Percentiles rank a stretch among this genome's conserved stretches.
These are phyloP conservation scores for Calephelis nemesis DNA, from an alignment of 1,140 invertebrate genomes.

Conservation along the genomic window DNA sequence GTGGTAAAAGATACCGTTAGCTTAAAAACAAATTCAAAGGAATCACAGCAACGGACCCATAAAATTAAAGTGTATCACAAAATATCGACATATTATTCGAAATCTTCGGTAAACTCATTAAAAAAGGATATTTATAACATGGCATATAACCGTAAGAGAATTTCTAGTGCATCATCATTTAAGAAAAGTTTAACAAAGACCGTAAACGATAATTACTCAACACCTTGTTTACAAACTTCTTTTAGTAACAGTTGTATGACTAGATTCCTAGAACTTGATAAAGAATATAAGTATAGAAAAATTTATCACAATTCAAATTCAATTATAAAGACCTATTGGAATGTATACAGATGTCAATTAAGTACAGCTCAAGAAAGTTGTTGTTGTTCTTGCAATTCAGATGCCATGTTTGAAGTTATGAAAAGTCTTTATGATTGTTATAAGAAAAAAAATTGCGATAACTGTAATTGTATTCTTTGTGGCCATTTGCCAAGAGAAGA, in stretches of 20 bases:
- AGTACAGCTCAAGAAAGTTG: conserved; percentile 47
- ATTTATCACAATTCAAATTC: background rate
- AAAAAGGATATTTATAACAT: background rate
- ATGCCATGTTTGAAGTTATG: conserved; percentile 65
- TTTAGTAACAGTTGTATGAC: background rate
- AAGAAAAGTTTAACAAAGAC: background rate
- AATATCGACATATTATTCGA: conserved; percentile 7
- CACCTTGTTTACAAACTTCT: background rate
- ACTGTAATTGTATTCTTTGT: conserved; percentile 59
- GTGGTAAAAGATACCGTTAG: background rate
- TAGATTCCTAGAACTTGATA: background rate
- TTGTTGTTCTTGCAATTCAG: conserved; percentile 60
- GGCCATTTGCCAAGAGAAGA: conserved; percentile 48
- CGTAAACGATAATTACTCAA: background rate
- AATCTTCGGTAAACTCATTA: conserved; percentile 25
- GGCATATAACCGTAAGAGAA: background rate
- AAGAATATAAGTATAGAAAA: background rate
- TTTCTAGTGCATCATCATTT: background rate
- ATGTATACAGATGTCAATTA: conserved; percentile 54
- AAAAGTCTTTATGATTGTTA: conserved; percentile 63
- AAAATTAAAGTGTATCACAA: background rate
- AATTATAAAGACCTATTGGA: conserved; percentile 24
- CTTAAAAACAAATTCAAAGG: background rate
- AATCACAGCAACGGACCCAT: background rate
- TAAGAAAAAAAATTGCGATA: conserved; percentile 60